phyloP scores from a whole-genome alignment of 1,140 invertebrate genomes.

The Neodiprion fabricii region DNA sequence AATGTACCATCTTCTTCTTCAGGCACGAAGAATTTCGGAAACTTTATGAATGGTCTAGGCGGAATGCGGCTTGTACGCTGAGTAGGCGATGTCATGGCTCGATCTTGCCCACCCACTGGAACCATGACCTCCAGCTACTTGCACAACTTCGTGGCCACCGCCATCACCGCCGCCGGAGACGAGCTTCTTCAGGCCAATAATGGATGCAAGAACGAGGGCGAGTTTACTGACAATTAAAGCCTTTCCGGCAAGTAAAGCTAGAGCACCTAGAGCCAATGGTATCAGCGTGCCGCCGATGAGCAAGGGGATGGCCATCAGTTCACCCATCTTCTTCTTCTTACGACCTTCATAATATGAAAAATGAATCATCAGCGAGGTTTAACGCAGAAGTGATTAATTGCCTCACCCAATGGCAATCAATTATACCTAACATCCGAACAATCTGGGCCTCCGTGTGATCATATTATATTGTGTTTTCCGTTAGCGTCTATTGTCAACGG shows the following conservation, averaged over 20 bases:
- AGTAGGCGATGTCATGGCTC: constrained; percentile 56
- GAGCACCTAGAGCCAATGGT: constrained; percentile 77
- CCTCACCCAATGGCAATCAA: too few species aligned
- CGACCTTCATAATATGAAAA: neutral
- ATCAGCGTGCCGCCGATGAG: constrained; percentile 80
- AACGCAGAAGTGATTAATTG: too few species aligned
- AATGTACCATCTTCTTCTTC: neutral
- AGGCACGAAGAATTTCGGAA: neutral
- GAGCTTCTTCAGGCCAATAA: constrained; percentile 84
- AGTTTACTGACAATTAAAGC: constrained; percentile 84
- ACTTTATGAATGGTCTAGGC: constrained; percentile 31
- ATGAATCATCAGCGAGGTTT: too few species aligned
- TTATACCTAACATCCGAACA: too few species aligned
- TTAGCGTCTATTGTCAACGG: too few species aligned
- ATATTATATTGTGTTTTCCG: too few species aligned
- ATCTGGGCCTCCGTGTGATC: too few species aligned
- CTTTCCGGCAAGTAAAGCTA: constrained; percentile 82
- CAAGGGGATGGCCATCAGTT: constrained; percentile 76
- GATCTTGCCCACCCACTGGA: constrained; percentile 58
- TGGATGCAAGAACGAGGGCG: constrained; percentile 79
- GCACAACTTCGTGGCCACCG: constrained; percentile 74
- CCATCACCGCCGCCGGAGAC: constrained; percentile 68
- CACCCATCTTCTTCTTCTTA: constrained; percentile 72
- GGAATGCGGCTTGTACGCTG: constrained; percentile 53
- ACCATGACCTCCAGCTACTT: constrained; percentile 71